Conservation (phyloP, 2,888 invertebrate species). For the Buathra laborator region DNA sequence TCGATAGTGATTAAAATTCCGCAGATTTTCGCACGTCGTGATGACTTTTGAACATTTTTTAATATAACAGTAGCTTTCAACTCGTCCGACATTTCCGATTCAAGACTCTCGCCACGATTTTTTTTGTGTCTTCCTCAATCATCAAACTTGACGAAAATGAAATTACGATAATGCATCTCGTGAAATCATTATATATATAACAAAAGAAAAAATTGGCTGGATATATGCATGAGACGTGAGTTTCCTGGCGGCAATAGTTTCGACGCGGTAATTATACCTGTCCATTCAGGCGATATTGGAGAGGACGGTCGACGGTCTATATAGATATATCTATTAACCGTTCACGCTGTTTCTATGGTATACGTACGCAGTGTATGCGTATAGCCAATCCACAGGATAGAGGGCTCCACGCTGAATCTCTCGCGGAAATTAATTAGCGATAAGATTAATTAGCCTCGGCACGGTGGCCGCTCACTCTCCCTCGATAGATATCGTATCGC, state of each 20-base stretch:
- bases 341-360: neutral
- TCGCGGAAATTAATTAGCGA: constrained; percentile 81
- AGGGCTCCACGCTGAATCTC: constrained; percentile 67
- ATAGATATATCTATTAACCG: neutral
- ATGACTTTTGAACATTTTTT: too few relatives aligned
- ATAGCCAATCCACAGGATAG: constrained; percentile 15
- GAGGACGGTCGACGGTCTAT: neutral
- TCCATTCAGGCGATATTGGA: neutral
- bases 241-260: neutral
- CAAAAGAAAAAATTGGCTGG: too few relatives aligned
- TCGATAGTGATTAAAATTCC: too few relatives aligned
- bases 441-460: constrained; percentile 82
- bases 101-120: too few relatives aligned
- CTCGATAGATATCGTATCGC: constrained; percentile 70
- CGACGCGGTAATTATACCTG: constrained; percentile 2
- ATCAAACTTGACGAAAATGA: too few relatives aligned
- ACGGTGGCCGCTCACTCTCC: constrained; percentile 47
- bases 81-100: too few relatives aligned
- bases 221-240: too few relatives aligned
- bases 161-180: too few relatives aligned
- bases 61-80: too few relatives aligned
- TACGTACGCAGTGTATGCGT: constrained; percentile 1
- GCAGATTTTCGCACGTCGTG: too few relatives aligned
- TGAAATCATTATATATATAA: too few relatives aligned
- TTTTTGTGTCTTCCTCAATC: too few relatives aligned